phyloP scores from a whole-genome alignment of 2,888 invertebrate species.

The Opisthograptis luteolata region DNA sequence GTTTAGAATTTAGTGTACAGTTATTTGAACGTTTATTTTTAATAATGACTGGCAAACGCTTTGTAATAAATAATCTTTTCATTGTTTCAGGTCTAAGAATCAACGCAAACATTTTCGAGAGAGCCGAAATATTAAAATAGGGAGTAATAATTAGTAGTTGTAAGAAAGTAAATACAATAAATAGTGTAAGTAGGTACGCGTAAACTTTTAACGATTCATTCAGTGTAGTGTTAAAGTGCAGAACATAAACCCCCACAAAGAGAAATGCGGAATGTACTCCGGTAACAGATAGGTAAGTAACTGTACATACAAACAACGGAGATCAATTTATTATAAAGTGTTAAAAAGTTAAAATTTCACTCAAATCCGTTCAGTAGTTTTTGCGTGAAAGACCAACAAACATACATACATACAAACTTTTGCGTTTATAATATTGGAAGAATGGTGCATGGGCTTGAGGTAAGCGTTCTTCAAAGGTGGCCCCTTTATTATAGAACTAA shows the following conservation, averaged over 20 bases:
- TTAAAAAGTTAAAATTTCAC: too few species aligned
- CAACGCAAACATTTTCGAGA: conserved; percentile 38
- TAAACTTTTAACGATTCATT: conserved; percentile 39
- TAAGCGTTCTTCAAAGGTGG: too few species aligned
- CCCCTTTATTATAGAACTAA: too few species aligned
- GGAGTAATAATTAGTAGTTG: not conserved
- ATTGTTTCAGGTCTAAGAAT: conserved; percentile 71
- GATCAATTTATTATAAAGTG: too few species aligned
- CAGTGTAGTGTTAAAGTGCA: conserved; percentile 69
- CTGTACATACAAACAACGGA: too few species aligned
- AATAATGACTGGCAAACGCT: conserved; percentile 29
- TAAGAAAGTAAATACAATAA: conserved; percentile 16
- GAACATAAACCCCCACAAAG: conserved; percentile 61
- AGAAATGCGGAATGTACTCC: conserved; percentile 69
- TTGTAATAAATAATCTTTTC: conserved; percentile 29
- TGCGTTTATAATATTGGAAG: too few species aligned
- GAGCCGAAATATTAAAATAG: conserved; percentile 37
- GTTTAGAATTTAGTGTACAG: conserved; percentile 43
- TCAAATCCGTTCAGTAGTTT: too few species aligned
- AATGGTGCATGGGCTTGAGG: too few species aligned
- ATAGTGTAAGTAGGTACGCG: conserved; percentile 10
- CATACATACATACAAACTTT: too few species aligned
- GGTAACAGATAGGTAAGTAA: conserved; percentile 72
- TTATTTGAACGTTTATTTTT: conserved; percentile 35
- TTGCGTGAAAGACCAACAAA: too few species aligned